Evolutionary conservation across 2,113 vertebrate species (phyloP), one percentile per base, ranked within the genome.

Genomic region (Meriones unguiculatus): DNA sequence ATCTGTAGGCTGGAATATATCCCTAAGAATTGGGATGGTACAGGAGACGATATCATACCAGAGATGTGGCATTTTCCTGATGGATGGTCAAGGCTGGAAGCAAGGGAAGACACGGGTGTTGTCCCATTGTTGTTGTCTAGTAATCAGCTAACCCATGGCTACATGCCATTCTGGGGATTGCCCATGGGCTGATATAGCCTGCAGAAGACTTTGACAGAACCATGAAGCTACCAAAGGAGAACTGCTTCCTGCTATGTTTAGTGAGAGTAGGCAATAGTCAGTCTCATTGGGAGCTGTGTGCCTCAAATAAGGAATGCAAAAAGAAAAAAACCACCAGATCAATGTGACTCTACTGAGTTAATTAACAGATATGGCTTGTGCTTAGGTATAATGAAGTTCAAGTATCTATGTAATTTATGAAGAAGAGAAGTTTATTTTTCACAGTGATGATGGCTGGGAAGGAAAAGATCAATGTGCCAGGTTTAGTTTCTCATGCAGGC

Each of bases 301-400:
- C 46, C 70, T 76, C 2, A 0, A n/a, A 81, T 38, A 38, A 35
- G 1, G 14, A n/a, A 30, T 28, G 57, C 24, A 87, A 69, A 41
- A 78, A 70, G 54, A 62, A 50, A 77, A 77, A 62, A 65, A 7
- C 28, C 32, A 24, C 15, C 10, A 38, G 87, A 35, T 25, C 30
- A 0, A 1, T 25, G 67, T 11, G 6, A 20, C 52, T 67, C 14
- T 5, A 6, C 24, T 62, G 20, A 22, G 5, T 1, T 28, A n/a
- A 75, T 17, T 4, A 14, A 32, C 72, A 69, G 13, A 41, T 69
- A 62, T n/a, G 7, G 59, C n/a, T 17, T 41, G 64, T 59, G 62
- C 52, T 57, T 17, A 57, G 18, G 4, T 11, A 32, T n/a, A 80
- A 22, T 8, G 10, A 80, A 80, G 17, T 35, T 80, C 32, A 20